A percentile compares a stretch with the other conserved stretches of the same genome.
Evolutionary conservation across 2,888 invertebrate genomes (phyloP).

Genomic region (Halictus ligatus): DNA sequence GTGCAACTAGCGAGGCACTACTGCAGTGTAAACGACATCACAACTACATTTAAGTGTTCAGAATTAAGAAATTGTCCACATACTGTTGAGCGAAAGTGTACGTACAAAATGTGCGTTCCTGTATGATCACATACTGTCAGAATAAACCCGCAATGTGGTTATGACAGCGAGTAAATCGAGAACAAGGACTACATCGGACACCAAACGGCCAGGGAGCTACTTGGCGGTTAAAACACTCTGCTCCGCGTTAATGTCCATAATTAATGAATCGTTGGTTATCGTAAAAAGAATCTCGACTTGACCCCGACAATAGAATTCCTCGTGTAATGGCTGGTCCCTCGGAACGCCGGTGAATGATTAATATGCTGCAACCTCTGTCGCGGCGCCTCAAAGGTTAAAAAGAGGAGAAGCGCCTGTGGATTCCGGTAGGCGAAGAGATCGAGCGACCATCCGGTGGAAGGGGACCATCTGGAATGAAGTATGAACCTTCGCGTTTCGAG

Average conservation of each 20-base stretch:
- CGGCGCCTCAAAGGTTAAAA: slow-evolving; percentile 54
- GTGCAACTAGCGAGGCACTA: too few relatives aligned
- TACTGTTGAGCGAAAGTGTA: background rate
- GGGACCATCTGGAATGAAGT: slow-evolving; percentile 42
- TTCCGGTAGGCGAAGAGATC: slow-evolving; percentile 54
- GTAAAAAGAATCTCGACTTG: slow-evolving; percentile 38
- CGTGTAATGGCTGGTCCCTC: slow-evolving; percentile 30
- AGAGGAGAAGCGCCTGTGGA: slow-evolving; percentile 41
- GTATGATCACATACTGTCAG: background rate
- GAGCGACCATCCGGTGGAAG: slow-evolving; percentile 46
- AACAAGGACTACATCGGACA: background rate
- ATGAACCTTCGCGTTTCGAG: slow-evolving; percentile 30
- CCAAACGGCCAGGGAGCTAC: background rate
- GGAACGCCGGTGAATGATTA: slow-evolving; percentile 47
- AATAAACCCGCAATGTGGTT: background rate
- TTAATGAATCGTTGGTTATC: slow-evolving; percentile 36
- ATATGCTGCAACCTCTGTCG: slow-evolving; percentile 51
- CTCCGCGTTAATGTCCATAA: slow-evolving; percentile 5
- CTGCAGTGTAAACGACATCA: too few relatives aligned
- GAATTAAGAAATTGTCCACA: background rate
- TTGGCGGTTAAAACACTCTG: background rate
- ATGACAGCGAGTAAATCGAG: background rate
- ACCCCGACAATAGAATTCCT: slow-evolving; percentile 47
- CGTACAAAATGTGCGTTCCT: background rate
- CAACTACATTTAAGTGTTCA: too few relatives aligned